Evolutionary conservation across 2,888 invertebrate species (phyloP).

Genomic region (Melieria omissa): DNA sequence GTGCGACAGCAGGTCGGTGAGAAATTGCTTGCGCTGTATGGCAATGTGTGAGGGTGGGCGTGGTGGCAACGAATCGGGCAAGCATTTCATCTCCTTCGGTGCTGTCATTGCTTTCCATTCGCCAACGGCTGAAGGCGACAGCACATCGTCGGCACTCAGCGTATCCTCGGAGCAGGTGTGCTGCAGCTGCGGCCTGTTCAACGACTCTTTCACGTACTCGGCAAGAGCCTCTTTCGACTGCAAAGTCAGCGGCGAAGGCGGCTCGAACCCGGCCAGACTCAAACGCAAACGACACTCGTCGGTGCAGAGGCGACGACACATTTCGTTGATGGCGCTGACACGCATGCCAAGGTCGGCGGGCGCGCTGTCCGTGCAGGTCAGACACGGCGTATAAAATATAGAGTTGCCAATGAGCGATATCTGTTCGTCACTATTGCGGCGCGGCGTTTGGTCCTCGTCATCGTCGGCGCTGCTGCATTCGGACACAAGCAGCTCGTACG

Average conservation of each 20-base stretch:
- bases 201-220: slow-evolving; percentile 39
- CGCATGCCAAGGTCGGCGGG: slow-evolving; percentile 43
- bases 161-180: slow-evolving; percentile 20
- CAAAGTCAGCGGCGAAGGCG: slow-evolving; percentile 32
- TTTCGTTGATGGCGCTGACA: slow-evolving; percentile 54
- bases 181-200: slow-evolving; percentile 12
- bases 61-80: not conserved
- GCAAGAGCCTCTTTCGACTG: slow-evolving; percentile 37
- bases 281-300: slow-evolving; percentile 55
- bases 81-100: too few relatives aligned
- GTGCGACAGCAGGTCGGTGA: slow-evolving; percentile 48
- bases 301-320: slow-evolving; percentile 60
- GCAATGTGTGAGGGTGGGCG: slow-evolving; percentile 46
- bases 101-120: too few relatives aligned
- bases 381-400: slow-evolving; percentile 50
- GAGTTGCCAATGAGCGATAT: slow-evolving; percentile 46
- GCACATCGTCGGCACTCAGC: not conserved
- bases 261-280: slow-evolving; percentile 46
- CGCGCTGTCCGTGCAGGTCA: slow-evolving; percentile 51
- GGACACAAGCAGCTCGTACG: slow-evolving; percentile 47
- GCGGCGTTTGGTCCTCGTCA: slow-evolving; percentile 35
- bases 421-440: slow-evolving; percentile 37
- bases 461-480: slow-evolving; percentile 46
- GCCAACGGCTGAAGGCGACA: too few relatives aligned
- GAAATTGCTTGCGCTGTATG: slow-evolving; percentile 54